phyloP scores from a whole-genome alignment of 1,140 invertebrate species.

The Brachionus manjavacas region DNA sequence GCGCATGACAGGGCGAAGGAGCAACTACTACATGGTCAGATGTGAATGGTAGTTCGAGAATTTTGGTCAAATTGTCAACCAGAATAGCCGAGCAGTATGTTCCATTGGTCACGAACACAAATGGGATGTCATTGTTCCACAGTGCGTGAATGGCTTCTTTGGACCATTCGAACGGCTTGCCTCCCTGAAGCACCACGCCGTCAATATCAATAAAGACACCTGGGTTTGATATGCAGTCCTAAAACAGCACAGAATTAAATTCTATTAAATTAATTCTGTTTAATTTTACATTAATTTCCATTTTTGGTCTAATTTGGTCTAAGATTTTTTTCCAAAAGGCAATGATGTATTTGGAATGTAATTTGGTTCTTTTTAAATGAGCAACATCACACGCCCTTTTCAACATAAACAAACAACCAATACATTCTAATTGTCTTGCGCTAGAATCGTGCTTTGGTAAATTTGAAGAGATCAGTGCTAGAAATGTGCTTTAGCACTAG shows the following conservation, averaged over 20 bases:
- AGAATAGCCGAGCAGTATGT: constrained; percentile 2
- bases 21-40: constrained; percentile 45
- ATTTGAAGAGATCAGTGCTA: not conserved
- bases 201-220: constrained; percentile 42
- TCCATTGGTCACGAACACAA: constrained; percentile 36
- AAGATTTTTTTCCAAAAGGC: not conserved
- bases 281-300: constrained; percentile 1
- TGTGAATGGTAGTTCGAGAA: constrained; percentile 19
- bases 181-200: constrained; percentile 18
- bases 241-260: not conserved
- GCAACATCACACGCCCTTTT: constrained; percentile 8
- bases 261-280: not conserved
- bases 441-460: not conserved
- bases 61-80: constrained; percentile 24
- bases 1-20: constrained; percentile 52
- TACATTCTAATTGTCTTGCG: not conserved
- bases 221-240: not conserved
- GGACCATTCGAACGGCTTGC: constrained; percentile 37
- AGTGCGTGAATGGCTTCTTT: constrained; percentile 35
- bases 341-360: not conserved
- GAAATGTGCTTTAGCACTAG: not conserved
- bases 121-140: constrained; percentile 39
- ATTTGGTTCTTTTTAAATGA: not conserved
- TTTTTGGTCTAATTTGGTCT: not conserved
- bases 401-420: not conserved